Conservation (phyloP, 2,113 vertebrate genomes). For the Ceyx cyanopectus region DNA sequence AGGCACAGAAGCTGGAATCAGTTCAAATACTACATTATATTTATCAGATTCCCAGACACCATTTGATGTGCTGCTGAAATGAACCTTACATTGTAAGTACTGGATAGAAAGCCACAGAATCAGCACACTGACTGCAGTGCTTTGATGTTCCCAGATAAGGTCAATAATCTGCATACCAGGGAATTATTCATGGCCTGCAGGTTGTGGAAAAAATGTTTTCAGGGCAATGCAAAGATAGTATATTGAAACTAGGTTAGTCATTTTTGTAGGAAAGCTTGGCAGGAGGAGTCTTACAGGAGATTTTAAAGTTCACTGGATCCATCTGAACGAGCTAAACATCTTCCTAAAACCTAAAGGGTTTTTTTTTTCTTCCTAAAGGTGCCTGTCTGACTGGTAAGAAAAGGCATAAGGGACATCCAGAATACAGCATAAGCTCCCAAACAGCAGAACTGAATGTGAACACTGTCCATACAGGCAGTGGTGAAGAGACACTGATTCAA, state of each 20-base stretch:
- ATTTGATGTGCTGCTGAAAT: not conserved
- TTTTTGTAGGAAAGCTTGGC: not conserved
- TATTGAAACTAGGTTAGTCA: not conserved
- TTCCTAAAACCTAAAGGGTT: not conserved
- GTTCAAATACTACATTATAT: not conserved
- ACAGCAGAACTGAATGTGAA: not conserved
- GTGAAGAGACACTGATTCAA: not conserved
- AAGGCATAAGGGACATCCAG: not conserved
- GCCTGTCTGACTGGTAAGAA: not conserved
- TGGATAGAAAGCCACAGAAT: not conserved
- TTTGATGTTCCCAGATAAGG: conserved; percentile 24
- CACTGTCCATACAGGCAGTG: too few relatives aligned
- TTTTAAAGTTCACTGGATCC: not conserved
- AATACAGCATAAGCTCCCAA: not conserved
- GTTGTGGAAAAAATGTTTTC: not conserved
- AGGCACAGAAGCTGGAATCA: not conserved
- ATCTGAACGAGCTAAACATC: not conserved
- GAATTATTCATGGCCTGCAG: conserved; percentile 19
- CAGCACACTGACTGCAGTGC: not conserved
- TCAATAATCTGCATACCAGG: conserved; percentile 26
- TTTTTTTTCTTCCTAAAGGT: not conserved
- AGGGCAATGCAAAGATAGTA: not conserved
- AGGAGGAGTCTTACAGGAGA: not conserved
- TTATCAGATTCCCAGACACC: conserved; percentile 9
- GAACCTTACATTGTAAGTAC: not conserved